Evolutionary conservation across 2,113 vertebrate species (phyloP).

Genomic region (Mionectes macconnelli): DNA sequence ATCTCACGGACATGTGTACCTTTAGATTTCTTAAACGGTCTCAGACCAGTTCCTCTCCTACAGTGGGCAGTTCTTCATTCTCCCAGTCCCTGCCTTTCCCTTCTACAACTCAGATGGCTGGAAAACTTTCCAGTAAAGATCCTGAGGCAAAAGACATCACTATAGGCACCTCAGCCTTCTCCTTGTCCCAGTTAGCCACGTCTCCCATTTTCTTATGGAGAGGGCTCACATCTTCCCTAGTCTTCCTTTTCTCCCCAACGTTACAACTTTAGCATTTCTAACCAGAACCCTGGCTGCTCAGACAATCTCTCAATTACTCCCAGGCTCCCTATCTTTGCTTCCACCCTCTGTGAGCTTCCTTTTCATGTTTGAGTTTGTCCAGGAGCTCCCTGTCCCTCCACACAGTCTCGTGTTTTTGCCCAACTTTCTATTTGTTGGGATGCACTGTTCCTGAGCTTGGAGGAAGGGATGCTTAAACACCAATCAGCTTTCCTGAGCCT

Average conservation of each 20-base stretch:
- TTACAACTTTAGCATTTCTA: not conserved
- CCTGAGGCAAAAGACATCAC: not conserved
- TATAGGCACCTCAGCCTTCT: not conserved
- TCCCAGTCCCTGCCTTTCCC: not conserved
- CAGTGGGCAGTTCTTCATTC: not conserved
- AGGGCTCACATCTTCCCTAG: not conserved
- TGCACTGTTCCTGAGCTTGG: not conserved
- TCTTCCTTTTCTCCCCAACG: not conserved
- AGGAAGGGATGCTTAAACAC: not conserved
- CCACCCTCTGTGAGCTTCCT: not conserved
- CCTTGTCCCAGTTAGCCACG: rapidly evolving
- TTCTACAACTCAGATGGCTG: not conserved
- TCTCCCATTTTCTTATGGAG: not conserved
- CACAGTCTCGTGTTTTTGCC: not conserved
- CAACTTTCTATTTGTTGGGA: not conserved
- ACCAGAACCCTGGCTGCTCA: not conserved
- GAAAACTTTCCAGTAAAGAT: not conserved
- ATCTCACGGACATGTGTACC: rapidly evolving
- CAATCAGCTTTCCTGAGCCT: not conserved
- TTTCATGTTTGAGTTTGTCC: not conserved
- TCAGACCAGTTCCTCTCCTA: not conserved
- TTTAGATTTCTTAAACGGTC: not conserved
- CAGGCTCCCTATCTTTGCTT: not conserved
- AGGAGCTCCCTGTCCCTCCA: not conserved
- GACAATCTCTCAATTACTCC: not conserved